Conservation (phyloP, 2,113 vertebrate genomes). For the Oryzias melastigma region DNA sequence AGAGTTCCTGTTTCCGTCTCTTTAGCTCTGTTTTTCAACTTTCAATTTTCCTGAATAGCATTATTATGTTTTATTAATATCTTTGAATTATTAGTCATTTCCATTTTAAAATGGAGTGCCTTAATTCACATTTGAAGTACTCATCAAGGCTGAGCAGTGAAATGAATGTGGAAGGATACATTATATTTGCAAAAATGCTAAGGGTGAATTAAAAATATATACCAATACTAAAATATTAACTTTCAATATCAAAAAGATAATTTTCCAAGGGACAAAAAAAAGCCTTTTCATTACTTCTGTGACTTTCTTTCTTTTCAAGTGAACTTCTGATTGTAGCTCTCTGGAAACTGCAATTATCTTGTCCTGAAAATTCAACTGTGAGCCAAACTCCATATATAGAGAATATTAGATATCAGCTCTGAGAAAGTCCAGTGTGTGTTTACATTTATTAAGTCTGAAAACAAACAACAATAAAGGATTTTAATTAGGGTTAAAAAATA, state of each 20-base stretch:
- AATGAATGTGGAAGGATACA: conserved; percentile 80
- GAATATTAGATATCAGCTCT: conserved; percentile 31
- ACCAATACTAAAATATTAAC: conserved; percentile 82
- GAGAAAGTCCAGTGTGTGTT: conserved; percentile 13
- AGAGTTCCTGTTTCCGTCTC: conserved; percentile 40
- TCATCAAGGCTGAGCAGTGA: conserved; percentile 76
- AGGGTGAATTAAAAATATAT: conserved; percentile 82
- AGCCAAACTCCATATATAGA: conserved; percentile 30
- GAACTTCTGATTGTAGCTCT: conserved; percentile 38
- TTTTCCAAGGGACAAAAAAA: conserved; percentile 56
- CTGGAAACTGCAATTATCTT: conserved; percentile 56
- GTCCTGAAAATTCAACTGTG: conserved; percentile 40
- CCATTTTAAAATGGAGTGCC: conserved; percentile 79
- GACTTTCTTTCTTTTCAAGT: conserved; percentile 39
- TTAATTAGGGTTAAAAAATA: conserved; percentile 23
- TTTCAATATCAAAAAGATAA: conserved; percentile 79
- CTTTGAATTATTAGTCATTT: conserved; percentile 85
- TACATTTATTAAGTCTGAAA: conserved; percentile 21
- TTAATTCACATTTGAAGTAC: conserved; percentile 83
- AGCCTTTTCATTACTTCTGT: conserved; percentile 72
- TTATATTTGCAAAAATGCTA: conserved; percentile 83
- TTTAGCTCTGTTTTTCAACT: conserved; percentile 73
- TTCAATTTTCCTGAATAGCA: conserved; percentile 77
- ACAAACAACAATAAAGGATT: conserved; percentile 19
- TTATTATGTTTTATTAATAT: conserved; percentile 84